Evolutionary conservation across 2,113 vertebrate genomes (phyloP), one percentile per base, ranked within the genome.

Genomic region (Brienomyrus longianalis): DNA sequence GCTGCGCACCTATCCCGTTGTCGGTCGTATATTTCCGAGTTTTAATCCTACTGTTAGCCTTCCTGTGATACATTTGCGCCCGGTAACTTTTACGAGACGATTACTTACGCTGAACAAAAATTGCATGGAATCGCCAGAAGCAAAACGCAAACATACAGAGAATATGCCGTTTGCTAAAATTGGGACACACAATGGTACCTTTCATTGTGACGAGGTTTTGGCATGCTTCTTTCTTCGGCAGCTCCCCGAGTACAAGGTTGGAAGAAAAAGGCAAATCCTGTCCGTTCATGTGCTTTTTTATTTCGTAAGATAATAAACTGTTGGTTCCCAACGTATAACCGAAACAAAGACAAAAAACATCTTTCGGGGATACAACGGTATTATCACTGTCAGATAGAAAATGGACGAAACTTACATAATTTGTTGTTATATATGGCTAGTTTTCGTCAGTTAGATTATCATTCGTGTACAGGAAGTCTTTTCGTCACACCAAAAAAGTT

Each of bases 171-270:
- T 35, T 39, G 93, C 87, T 66, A 96, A 94, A 87, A 98, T 99
- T 62, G 98, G 98, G 0, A 99, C 98, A 1, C 98, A 99, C 91
- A 96, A 97, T 11, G 98, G 98, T 15, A 97, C 95, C 0, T 99
- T 99, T 92, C 98, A 99, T 90, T 99, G 98, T 91, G 98, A 99
- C 48, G 98, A 99, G 62, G 98, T 96, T 1, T 92, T 99, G 90
- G 98, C 98, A 0, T 99, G 98, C 48, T 98, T 95, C 47, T 91
- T 99, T 88, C 96, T 99, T 51, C 96, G 96, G 1, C 97, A 97
- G 47, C 94, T 99, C 7, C 97, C 97, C 0, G 96, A 97, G 21
- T 99, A 97, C 91, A 94, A 96, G 97, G 98, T 98, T 91, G 6
- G 92, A 31, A 45, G 35, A 77, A 15, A 52, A 86, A 48, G 77